Evolutionary conservation across 2,113 vertebrate species (phyloP).

Genomic region (Austrofundulus limnaeus): DNA sequence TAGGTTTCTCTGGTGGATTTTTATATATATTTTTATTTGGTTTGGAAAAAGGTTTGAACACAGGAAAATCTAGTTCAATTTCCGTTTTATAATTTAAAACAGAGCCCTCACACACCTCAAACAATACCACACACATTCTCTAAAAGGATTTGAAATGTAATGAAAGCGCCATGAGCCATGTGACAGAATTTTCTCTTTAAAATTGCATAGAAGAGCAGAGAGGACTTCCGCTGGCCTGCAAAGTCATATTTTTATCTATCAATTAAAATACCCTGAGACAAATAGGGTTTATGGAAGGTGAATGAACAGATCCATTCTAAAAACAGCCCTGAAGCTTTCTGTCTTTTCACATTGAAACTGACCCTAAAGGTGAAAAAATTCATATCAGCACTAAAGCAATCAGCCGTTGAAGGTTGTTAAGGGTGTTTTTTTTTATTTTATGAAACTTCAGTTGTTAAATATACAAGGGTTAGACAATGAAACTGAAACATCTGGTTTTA

Average conservation of each 20-base stretch:
- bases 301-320: not conserved
- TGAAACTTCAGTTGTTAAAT: not conserved
- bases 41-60: conserved; percentile 11
- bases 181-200: not conserved
- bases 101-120: conserved; percentile 31
- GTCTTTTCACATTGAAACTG: conserved; percentile 9
- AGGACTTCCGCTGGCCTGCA: not conserved
- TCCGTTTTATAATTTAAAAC: conserved; percentile 1
- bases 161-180: not conserved
- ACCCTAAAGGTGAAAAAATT: not conserved
- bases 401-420: not conserved
- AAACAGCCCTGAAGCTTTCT: conserved; percentile 4
- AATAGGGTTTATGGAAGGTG: not conserved
- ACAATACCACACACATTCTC: conserved; percentile 33
- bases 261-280: conserved; percentile 1
- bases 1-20: conserved; percentile 16
- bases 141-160: conserved; percentile 9
- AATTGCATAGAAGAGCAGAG: not conserved
- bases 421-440: not conserved
- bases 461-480: no score
- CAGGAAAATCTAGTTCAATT: not conserved
- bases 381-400: not conserved
- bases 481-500: no score
- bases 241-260: conserved; percentile 15
- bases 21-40: no score